Evolutionary conservation across 2,113 vertebrate genomes (phyloP).

Genomic region (Ariopsis seemanni): DNA sequence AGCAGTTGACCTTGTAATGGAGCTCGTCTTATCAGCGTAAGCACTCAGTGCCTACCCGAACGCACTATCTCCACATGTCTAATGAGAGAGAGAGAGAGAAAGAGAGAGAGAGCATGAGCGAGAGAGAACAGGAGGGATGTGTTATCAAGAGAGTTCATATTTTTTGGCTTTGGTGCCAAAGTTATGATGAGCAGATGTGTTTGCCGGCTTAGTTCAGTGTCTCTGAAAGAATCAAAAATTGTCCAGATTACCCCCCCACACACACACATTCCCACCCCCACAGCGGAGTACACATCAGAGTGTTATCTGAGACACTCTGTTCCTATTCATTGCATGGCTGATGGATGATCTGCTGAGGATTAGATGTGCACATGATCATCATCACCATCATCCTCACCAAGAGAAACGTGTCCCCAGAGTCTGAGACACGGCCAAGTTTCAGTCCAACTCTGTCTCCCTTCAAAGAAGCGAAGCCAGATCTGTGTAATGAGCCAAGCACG

Average conservation of each 20-base stretch:
- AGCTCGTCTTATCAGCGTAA: constrained; percentile 41
- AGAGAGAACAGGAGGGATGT: background rate
- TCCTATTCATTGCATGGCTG: constrained; percentile 1
- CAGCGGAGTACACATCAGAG: background rate
- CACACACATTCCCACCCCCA: background rate
- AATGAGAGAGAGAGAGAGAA: background rate
- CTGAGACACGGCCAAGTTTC: constrained; percentile 29
- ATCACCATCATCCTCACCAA: constrained; percentile 27
- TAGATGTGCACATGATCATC: constrained; percentile 23
- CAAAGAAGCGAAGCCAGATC: constrained; percentile 25
- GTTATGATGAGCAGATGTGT: constrained; percentile 23
- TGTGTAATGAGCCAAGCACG: constrained; percentile 36
- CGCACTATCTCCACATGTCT: constrained; percentile 32
- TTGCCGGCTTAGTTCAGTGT: constrained; percentile 1
- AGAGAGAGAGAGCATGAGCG: too few species aligned
- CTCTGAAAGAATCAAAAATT: background rate
- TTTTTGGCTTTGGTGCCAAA: constrained; percentile 23
- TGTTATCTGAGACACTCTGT: constrained; percentile 29
- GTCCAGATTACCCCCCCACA: constrained; percentile 3
- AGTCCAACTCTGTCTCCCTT: constrained; percentile 37
- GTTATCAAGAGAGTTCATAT: constrained; percentile 14
- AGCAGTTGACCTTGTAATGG: constrained; percentile 56
- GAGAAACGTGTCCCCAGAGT: constrained; percentile 24
- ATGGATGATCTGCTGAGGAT: constrained; percentile 23
- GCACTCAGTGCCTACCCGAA: constrained; percentile 27